These are phyloP conservation scores for Autographa pulchrina DNA, from an alignment of 2,888 invertebrate species.

Conservation along the genomic window DNA sequence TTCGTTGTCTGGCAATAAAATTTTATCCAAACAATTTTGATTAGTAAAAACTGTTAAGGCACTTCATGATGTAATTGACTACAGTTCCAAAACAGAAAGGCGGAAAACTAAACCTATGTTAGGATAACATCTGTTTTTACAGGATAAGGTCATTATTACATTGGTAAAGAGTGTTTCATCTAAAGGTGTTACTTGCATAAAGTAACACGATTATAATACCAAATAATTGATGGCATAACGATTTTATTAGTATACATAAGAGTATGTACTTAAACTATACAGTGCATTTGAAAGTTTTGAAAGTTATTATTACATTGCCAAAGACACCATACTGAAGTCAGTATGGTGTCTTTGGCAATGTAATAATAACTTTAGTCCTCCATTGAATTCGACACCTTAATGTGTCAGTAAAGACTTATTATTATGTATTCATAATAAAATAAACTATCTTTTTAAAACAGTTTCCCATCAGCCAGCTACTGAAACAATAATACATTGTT, in stretches of 20 bases:
- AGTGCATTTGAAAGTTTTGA: no score
- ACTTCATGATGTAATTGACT: slow-evolving; percentile 61
- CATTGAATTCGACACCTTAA: slow-evolving; percentile 4
- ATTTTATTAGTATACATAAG: neutral
- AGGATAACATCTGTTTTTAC: slow-evolving; percentile 18
- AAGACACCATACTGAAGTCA: no score
- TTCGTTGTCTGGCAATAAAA: slow-evolving; percentile 30
- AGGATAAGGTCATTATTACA: slow-evolving; percentile 23
- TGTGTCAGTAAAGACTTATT: neutral
- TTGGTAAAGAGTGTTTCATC: neutral
- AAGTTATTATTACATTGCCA: no score
- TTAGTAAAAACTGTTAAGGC: slow-evolving; percentile 59
- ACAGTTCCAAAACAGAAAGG: slow-evolving; percentile 45
- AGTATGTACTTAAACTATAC: no score
- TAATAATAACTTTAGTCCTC: slow-evolving; percentile 10
- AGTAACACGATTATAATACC: no score
- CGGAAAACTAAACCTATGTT: slow-evolving; percentile 37
- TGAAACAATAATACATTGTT: slow-evolving; percentile 23
- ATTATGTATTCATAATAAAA: neutral
- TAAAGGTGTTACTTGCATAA: neutral
- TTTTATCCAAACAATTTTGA: slow-evolving; percentile 25
- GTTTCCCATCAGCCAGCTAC: slow-evolving; percentile 16
- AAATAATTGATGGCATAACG: neutral
- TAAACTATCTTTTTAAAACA: slow-evolving; percentile 2
- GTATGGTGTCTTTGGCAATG: slow-evolving; percentile 11